A percentile compares a stretch with the other conserved stretches of the same genome.
Evolutionary conservation across 2,113 vertebrate species (phyloP).

Genomic region (Caranx ignobilis): DNA sequence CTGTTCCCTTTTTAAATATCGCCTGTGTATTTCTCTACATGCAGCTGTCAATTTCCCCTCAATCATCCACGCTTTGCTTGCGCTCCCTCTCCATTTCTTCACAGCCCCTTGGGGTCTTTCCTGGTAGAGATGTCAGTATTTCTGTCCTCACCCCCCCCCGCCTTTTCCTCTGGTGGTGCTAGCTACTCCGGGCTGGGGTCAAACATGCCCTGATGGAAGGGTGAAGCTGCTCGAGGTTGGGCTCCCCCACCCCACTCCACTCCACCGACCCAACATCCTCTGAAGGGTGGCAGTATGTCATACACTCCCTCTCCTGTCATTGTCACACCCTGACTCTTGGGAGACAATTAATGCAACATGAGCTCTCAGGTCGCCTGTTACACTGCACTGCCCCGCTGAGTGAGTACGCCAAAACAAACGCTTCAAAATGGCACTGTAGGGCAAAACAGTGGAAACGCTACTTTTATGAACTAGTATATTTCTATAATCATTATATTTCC

Average conservation of each 20-base stretch:
- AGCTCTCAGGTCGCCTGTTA: constrained; percentile 34
- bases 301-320: background rate
- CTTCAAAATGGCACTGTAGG: background rate
- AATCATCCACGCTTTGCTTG: background rate
- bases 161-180: constrained; percentile 7
- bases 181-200: constrained; percentile 47
- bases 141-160: constrained; percentile 22
- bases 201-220: constrained; percentile 53
- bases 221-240: constrained; percentile 39
- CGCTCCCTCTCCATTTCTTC: constrained; percentile 1
- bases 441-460: background rate
- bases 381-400: constrained; percentile 16
- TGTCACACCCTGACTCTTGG: constrained; percentile 52
- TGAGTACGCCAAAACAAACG: constrained; percentile 32
- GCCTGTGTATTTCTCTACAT: background rate
- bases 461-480: constrained; percentile 9
- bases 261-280: constrained; percentile 13
- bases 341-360: constrained; percentile 61
- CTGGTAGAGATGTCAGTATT: constrained; percentile 39
- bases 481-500: background rate
- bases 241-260: constrained; percentile 10
- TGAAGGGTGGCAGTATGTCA: constrained; percentile 29
- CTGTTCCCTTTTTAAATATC: background rate
- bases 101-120: constrained; percentile 31
- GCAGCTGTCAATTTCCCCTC: background rate